phyloP scores from a whole-genome alignment of 2,113 vertebrate genomes.

The Platycercus adscitus region DNA sequence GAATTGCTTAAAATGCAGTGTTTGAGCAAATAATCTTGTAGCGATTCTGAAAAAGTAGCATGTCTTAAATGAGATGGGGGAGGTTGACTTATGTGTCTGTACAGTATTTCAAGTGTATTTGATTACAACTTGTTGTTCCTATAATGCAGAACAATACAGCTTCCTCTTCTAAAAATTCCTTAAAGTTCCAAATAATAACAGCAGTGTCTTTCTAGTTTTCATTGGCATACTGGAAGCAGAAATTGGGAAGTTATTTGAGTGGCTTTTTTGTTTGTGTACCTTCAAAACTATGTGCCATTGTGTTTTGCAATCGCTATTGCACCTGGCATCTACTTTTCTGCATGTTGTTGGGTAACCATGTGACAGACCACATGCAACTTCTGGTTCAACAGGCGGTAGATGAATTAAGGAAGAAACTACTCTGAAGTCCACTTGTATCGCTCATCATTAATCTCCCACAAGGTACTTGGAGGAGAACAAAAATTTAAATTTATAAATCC shows the following conservation, averaged over 20 bases:
- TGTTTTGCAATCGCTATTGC: not conserved
- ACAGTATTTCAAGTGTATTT: not conserved
- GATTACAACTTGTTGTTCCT: not conserved
- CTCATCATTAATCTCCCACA: not conserved
- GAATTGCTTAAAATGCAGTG: not conserved
- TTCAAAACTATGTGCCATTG: not conserved
- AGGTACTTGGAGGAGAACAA: not conserved
- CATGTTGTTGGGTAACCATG: not conserved
- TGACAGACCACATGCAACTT: not conserved
- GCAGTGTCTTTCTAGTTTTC: not conserved
- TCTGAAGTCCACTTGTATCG: not conserved
- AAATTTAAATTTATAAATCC: not conserved
- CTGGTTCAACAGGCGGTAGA: not conserved
- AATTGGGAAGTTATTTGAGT: not conserved
- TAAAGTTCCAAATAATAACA: not conserved
- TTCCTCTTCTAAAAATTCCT: not conserved
- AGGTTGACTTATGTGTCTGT: not conserved
- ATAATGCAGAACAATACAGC: not conserved
- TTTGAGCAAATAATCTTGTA: not conserved
- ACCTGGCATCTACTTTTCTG: not conserved
- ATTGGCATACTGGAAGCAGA: not conserved
- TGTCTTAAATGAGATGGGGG: not conserved
- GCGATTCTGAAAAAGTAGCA: not conserved
- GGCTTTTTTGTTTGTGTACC: not conserved
- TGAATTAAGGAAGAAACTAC: not conserved